These are phyloP conservation scores for Dryoscopus gambensis DNA, from an alignment of 2,113 vertebrate genomes.

Conservation along the genomic window DNA sequence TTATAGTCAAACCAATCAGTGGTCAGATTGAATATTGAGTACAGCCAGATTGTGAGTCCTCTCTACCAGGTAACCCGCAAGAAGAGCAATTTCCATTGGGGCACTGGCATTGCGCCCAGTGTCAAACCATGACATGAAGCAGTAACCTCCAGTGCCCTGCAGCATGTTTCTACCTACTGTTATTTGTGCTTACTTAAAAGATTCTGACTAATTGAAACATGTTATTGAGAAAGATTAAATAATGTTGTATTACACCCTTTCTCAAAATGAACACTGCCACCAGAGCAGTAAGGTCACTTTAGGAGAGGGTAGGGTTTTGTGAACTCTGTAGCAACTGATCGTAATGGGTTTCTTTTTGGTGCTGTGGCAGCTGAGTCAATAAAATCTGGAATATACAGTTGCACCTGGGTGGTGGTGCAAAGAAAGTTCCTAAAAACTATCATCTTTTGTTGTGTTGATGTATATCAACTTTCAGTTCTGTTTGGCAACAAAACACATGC, in stretches of 20 bases:
- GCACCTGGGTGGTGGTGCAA: neutral
- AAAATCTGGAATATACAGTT: neutral
- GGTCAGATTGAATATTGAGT: too few relatives aligned
- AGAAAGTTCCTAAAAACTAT: neutral
- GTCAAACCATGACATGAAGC: too few relatives aligned
- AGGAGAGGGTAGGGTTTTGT: neutral
- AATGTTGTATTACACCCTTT: neutral
- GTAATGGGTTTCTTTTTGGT: neutral
- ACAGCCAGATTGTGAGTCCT: too few relatives aligned
- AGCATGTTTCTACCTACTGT: neutral
- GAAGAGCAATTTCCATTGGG: too few relatives aligned
- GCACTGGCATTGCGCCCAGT: too few relatives aligned
- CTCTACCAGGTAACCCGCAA: too few relatives aligned
- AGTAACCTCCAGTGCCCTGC: neutral
- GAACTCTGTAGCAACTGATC: neutral
- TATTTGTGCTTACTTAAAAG: neutral
- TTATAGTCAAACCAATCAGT: too few relatives aligned
- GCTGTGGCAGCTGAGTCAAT: neutral
- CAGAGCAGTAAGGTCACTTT: neutral
- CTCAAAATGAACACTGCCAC: neutral
- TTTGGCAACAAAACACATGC: neutral
- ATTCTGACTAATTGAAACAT: neutral
- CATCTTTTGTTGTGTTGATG: accelerated
- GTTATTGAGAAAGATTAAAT: neutral
- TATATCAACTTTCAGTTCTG: neutral